Conservation (phyloP, 2,113 vertebrate species). For the Dicentrarchus labrax region DNA sequence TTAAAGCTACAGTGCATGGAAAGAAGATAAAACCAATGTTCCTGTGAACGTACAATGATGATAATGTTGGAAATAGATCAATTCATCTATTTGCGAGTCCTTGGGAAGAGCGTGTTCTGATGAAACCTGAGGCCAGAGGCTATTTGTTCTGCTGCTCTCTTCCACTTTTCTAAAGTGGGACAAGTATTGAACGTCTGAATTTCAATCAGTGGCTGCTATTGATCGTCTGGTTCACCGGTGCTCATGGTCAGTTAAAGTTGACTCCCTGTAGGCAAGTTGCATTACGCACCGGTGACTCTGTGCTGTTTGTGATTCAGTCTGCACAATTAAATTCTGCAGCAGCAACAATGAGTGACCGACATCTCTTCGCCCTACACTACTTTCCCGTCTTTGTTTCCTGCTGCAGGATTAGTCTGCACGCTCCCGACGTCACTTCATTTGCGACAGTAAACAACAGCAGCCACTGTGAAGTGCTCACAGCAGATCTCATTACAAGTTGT, state of each 20-base stretch:
- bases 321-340: not conserved
- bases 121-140: constrained; percentile 28
- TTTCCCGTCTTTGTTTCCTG: not conserved
- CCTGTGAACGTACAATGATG: not conserved
- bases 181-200: constrained; percentile 68
- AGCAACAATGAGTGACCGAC: not conserved
- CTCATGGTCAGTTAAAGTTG: constrained; percentile 19
- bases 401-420: constrained; percentile 30
- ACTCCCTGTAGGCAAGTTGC: constrained; percentile 31
- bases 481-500: constrained; percentile 66
- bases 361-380: not conserved
- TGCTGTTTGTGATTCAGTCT: constrained; percentile 7
- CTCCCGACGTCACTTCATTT: constrained; percentile 32
- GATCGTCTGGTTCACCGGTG: constrained; percentile 30
- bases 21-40: not conserved
- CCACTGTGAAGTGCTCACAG: constrained; percentile 22
- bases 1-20: not conserved
- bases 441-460: constrained; percentile 48
- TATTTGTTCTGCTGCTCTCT: constrained; percentile 49
- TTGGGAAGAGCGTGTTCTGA: constrained; percentile 10
- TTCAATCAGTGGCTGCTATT: constrained; percentile 68
- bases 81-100: constrained; percentile 32
- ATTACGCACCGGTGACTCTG: not conserved
- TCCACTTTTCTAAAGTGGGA: constrained; percentile 59
- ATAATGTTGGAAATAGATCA: constrained; percentile 29